Evolutionary conservation across 1,140 invertebrate genomes (phyloP).

Genomic region (Aphidius gifuensis): DNA sequence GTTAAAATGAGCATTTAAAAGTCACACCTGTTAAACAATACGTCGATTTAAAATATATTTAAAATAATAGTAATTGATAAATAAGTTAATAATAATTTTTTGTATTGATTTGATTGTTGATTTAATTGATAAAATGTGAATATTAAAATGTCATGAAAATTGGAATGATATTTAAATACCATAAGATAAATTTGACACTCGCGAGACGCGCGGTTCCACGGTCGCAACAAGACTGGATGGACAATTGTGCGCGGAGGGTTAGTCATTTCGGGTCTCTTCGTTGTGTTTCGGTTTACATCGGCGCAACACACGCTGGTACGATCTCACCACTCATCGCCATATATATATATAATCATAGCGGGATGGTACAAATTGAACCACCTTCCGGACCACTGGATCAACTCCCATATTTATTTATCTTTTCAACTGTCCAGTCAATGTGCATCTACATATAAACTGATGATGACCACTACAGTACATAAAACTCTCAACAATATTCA

Average conservation of each 20-base stretch:
- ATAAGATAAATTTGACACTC: conserved; percentile 22
- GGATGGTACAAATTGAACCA: neutral
- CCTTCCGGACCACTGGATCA: conserved; percentile 11
- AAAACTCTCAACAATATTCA: no score
- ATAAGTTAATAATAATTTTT: no score
- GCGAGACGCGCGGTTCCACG: conserved; percentile 36
- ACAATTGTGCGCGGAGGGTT: conserved; percentile 38
- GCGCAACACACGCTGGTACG: conserved; percentile 14
- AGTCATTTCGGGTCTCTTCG: conserved; percentile 37
- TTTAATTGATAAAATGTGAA: no score
- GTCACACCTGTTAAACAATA: no score
- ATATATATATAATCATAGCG: no score
- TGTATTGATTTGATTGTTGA: no score
- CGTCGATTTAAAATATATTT: no score
- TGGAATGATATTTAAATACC: no score
- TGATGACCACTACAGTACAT: neutral
- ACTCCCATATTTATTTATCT: conserved; percentile 9
- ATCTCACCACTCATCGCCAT: conserved; percentile 3
- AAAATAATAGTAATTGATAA: no score
- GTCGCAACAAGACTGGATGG: conserved; percentile 47
- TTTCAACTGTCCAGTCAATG: neutral
- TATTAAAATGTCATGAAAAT: no score
- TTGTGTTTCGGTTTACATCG: conserved; percentile 29
- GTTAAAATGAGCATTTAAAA: no score
- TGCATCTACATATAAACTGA: neutral